Evolutionary conservation across 2,113 vertebrate genomes (phyloP), one percentile per base, ranked within the genome.

Genomic region (Lonchura striata): DNA sequence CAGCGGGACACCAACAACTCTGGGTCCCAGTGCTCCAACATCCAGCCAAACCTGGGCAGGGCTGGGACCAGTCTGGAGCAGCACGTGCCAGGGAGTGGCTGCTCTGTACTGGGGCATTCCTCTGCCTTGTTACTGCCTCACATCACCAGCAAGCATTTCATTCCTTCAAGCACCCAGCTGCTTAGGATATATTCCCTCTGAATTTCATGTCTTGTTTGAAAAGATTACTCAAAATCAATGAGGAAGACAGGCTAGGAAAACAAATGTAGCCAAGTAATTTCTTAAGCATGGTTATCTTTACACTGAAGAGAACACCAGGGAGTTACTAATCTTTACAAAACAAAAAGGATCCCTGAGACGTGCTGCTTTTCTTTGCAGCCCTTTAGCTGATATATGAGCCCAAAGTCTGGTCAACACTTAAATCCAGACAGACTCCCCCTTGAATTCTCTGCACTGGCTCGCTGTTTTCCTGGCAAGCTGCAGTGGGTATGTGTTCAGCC

Each of bases 201-300:
- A 95, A 96, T 96, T 90, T 89, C 82, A 46, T 78, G 72, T 96
- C 83, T 81, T 94, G 76, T 95, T 96, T 91, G 93, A 92, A 92
- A 89, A 97, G 86, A 91, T 91, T 95, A 86, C 84, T 95, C 57
- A 88, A 91, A 93, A 92, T 96, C 92, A 92, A 95, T 89, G 81
- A 46, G 65, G 74, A 89, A 95, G 91, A 69, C 89, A 85, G 78
- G 59, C 54, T 79, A 91, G 84, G 84, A 95, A 95, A 95, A 90
- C 66, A 95, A 92, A 85, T 54, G 75, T 93, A 86, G 76, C 86
- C 84, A 90, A 95, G 89, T 84, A 94, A 95, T 97, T 96, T 96
- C 89, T 94, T 95, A 92, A 94, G 70, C 81, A 72, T 0, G 6
- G 75, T 77, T 96, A 88, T 95, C 85, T 96, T 66, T 90, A 66